Percentiles rank a stretch among this genome's conserved stretches.
Evolutionary conservation across 2,797 vertebrate species (phyloP).

Genomic region (Rousettus madagascariensis): DNA sequence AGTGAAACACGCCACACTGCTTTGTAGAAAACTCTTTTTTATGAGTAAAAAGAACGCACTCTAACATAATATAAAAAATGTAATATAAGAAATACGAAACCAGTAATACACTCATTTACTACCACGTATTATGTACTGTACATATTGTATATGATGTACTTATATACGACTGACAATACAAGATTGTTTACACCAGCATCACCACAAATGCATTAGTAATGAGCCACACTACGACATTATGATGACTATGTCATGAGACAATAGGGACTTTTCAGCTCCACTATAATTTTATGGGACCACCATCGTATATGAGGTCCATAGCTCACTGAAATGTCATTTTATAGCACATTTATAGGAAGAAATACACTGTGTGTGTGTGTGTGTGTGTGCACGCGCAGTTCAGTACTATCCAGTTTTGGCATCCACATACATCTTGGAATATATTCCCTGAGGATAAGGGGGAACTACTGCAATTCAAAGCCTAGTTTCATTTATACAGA

Average conservation of each 20-base stretch:
- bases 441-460: background rate
- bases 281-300: too few species aligned
- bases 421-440: background rate
- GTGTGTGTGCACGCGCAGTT: too few species aligned
- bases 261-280: too few species aligned
- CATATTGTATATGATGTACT: background rate
- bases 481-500: background rate
- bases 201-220: too few species aligned
- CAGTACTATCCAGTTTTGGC: too few species aligned
- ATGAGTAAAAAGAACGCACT: background rate
- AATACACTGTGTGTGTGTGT: too few species aligned
- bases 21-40: background rate
- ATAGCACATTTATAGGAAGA: too few species aligned
- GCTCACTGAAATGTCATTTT: too few species aligned
- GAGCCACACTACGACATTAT: too few species aligned
- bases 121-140: background rate
- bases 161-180: background rate
- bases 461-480: background rate
- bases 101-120: background rate
- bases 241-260: too few species aligned
- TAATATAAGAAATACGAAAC: background rate
- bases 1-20: background rate
- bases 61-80: background rate
- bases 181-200: too few species aligned
- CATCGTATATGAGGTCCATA: too few species aligned